Evolutionary conservation across 2,113 vertebrate genomes (phyloP).

Genomic region (Psilopsiagon aymara): DNA sequence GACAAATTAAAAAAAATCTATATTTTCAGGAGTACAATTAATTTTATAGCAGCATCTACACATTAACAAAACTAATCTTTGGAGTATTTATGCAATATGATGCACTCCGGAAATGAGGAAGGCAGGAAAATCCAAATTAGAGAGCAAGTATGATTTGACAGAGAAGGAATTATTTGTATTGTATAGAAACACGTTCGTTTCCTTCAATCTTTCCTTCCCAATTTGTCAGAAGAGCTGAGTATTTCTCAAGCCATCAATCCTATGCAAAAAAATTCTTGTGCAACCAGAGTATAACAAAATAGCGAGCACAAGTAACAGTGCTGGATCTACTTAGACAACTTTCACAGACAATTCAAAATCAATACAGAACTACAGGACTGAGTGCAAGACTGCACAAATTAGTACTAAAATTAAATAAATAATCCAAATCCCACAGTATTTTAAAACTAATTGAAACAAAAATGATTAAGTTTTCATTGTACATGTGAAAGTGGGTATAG

Average conservation of each 20-base stretch:
- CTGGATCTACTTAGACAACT: not conserved
- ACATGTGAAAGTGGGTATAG: not conserved
- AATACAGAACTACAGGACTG: not conserved
- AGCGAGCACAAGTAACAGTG: not conserved
- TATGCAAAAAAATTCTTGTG: not conserved
- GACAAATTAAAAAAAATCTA: not conserved
- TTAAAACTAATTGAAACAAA: not conserved
- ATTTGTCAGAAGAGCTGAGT: not conserved
- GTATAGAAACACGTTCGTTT: not conserved
- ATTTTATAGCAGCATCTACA: not conserved
- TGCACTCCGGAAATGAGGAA: not conserved
- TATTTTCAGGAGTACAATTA: not conserved
- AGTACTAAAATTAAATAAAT: not conserved
- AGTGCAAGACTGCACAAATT: not conserved
- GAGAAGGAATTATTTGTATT: not conserved
- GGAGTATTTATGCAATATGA: not conserved
- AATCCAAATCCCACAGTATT: not conserved
- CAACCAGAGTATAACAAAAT: not conserved
- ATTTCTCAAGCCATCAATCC: not conserved
- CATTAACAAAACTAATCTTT: not conserved
- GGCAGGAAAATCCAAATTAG: not conserved
- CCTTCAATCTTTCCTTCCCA: not conserved
- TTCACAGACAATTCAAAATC: not conserved
- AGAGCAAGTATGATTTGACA: not conserved
- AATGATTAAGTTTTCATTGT: not conserved